Percentiles rank a stretch among this genome's conserved stretches.
Conservation (phyloP, 2,113 vertebrate genomes). For the Sclerurus mexicanus region DNA sequence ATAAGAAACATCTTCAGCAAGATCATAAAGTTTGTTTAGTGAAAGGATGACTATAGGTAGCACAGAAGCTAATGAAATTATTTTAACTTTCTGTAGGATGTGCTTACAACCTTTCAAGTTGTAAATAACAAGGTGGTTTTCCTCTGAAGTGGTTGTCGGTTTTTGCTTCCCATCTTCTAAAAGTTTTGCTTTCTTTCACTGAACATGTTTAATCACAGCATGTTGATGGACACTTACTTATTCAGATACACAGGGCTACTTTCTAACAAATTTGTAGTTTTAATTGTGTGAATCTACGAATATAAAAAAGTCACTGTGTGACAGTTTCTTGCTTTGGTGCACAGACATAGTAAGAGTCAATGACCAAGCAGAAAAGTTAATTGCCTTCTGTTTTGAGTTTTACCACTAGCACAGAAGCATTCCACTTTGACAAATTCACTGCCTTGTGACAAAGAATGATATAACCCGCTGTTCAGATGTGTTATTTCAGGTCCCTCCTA, state of each 20-base stretch:
- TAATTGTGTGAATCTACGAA: not conserved
- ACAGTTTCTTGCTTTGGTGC: not conserved
- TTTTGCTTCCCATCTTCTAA: not conserved
- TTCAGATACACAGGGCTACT: not conserved
- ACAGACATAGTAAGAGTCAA: not conserved
- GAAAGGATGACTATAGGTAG: not conserved
- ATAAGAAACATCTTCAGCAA: not conserved
- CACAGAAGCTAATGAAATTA: not conserved
- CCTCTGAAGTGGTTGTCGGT: not conserved
- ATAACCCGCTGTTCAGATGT: not conserved
- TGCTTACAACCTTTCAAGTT: not conserved
- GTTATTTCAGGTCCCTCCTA: not conserved
- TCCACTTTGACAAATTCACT: not conserved
- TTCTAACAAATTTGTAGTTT: not conserved
- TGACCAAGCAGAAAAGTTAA: not conserved
- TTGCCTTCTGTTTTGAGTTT: not conserved
- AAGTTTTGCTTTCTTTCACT: not conserved
- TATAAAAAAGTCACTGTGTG: not conserved
- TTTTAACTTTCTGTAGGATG: not conserved
- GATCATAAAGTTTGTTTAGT: not conserved
- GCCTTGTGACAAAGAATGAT: not conserved
- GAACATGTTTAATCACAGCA: not conserved
- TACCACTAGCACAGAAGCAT: not conserved
- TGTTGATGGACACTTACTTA: not conserved
- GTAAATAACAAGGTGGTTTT: not conserved